Evolutionary conservation across 2,113 vertebrate genomes (phyloP), one percentile per base, ranked within the genome.

Genomic region (Mola mola): DNA sequence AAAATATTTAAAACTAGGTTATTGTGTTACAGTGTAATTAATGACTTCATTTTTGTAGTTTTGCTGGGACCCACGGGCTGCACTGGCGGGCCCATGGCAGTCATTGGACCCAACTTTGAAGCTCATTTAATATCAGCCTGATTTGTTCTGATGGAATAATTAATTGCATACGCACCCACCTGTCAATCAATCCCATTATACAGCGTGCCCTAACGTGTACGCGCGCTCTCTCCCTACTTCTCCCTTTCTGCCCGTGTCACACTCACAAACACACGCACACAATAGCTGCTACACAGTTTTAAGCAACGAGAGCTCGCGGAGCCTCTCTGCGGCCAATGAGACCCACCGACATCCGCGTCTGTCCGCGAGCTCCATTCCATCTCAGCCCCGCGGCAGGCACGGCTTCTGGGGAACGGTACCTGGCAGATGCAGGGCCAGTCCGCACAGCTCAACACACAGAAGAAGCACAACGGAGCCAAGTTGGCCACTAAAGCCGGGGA

Each of bases 371-470:
- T 90, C 89, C 88, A 78, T 89, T 85, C 87, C 90, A 86, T 91
- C 88, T 86, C 88, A 83, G 81, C 77, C 83, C 78, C 83, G 72
- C 74, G 62, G 74, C 86, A 60, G 33, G 48, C 78, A 50, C 79
- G 64, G 72, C 88, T 68, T n/a, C 16, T 86, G 83, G 71, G 89
- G 85, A 84, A 80, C 88, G 90, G 89, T 91, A 90, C 90, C 90
- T 91, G 90, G 85, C 82, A 84, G 78, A 73, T 84, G 87, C 82
- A 89, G 89, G 84, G 85, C 85, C 86, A 86, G 88, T 89, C 87
- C 82, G 56, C 40, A 6, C 75, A 20, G 62, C 75, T 70, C 69
- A 67, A 75, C 82, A 55, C 80, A 78, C 66, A 74, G 31, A 59
- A 50, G 51, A 72, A 50, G 43, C 69, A 46, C 60, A 59, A 48